Evolutionary conservation across 2,797 vertebrate genomes (phyloP), one percentile per base, ranked within the genome.

Genomic region (Sebastes matsubarae): DNA sequence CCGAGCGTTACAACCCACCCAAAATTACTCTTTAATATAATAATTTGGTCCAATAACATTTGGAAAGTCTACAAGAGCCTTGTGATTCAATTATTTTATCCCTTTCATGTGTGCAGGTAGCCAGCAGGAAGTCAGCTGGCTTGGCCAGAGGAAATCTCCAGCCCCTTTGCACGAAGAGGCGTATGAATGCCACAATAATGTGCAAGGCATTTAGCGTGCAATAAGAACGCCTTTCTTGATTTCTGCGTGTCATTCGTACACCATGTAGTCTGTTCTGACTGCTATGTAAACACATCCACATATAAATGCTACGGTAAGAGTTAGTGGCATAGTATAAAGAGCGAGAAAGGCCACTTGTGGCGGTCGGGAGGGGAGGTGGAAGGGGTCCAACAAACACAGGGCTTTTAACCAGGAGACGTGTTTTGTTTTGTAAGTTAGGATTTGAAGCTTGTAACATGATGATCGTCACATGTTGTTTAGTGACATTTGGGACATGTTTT

Each of bases 381-480:
- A 0, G 6, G 46, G 18, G 18, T 52, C 46, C 2, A 52, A 52
- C 46, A 52, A 52, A 52, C 46, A 46, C 46, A 20, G 46, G 46
- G 8, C 18, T 52, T 52, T 52, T 52, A 52, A 52, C 18, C 46
- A 52, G 46, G 46, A 2, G 46, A n/a, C 8, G 18, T n/a, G 42
- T 50, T 50, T 50, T 50, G 42, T 50, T 50, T 50, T 50, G 42
- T 50, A 50, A 50, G 18, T 50, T 50, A 29, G 29, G 29, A 29
- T 29, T 20, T 18, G 42, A 8, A 0, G 42, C 18, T 50, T 50
- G 42, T 18, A 0, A 50, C 42, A 20, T 50, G 42, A 50, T 0
- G 42, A 50, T 50, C 16, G 7, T 20, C 42, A 50, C 18, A 16
- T 50, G 18, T 50, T 50, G 42, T 50, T 50, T 18, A 50, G 42